phyloP scores from a whole-genome alignment of 2,113 vertebrate species.

The Dromiciops gliroides region DNA sequence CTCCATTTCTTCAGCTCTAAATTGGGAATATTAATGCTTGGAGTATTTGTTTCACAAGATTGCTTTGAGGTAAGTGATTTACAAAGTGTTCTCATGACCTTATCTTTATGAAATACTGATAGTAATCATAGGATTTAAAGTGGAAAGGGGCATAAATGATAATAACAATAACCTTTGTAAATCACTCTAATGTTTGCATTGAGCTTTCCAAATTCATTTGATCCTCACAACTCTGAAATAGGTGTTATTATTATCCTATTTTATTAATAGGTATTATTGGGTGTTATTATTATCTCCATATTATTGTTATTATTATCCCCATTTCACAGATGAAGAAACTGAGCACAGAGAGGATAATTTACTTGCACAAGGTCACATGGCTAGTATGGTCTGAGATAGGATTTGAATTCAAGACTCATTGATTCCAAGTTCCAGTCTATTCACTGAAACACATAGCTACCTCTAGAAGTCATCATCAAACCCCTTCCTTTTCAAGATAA shows the following conservation, averaged over 20 bases:
- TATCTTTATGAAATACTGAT: not conserved
- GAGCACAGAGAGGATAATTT: not conserved
- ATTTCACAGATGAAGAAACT: not conserved
- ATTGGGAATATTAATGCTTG: not conserved
- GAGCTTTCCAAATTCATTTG: not conserved
- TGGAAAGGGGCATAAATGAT: not conserved
- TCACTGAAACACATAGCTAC: not conserved
- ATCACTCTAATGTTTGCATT: not conserved
- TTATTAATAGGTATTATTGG: no score
- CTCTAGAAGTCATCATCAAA: not conserved
- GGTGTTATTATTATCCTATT: not conserved
- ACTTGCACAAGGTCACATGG: not conserved
- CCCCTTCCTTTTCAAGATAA: not conserved
- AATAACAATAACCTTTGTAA: not conserved
- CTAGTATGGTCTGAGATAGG: not conserved
- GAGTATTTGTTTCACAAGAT: not conserved
- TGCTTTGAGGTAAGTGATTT: not conserved
- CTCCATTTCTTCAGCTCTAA: not conserved
- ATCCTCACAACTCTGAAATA: not conserved
- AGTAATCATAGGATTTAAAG: not conserved
- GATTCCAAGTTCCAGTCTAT: not conserved
- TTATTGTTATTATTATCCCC: not conserved
- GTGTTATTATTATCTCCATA: no score
- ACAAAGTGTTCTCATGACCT: not conserved
- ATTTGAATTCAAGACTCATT: not conserved